phyloP scores from a whole-genome alignment of 2,888 invertebrate species.

The Cistogaster globosa region DNA sequence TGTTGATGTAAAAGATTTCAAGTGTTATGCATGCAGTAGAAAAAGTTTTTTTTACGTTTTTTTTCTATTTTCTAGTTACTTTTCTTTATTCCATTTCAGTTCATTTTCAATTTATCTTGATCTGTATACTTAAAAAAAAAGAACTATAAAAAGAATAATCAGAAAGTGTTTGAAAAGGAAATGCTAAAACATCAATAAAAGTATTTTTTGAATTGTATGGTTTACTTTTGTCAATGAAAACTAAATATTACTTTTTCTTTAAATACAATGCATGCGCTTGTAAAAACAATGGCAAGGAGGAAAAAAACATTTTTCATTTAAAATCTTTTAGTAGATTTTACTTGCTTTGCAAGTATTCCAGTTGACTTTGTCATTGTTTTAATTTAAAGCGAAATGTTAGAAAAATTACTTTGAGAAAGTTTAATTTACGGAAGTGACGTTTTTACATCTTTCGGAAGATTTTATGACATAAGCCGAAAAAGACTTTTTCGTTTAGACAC shows the following conservation, averaged over 20 bases:
- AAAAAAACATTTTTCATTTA: not conserved
- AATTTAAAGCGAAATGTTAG: not conserved
- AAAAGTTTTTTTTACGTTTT: not conserved
- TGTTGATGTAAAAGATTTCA: constrained; percentile 60
- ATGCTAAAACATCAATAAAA: constrained; percentile 48
- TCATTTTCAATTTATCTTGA: constrained; percentile 58
- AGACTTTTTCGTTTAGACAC: too few relatives aligned
- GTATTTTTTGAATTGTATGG: constrained; percentile 14
- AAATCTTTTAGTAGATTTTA: constrained; percentile 12
- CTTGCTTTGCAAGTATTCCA: not conserved
- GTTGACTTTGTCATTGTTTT: not conserved
- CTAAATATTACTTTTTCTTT: constrained; percentile 34
- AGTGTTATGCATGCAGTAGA: constrained; percentile 49
- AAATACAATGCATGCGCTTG: constrained; percentile 3
- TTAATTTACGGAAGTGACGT: not conserved
- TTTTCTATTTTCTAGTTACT: constrained; percentile 6
- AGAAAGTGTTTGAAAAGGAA: constrained; percentile 35
- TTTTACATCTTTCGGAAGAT: not conserved
- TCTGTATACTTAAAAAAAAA: not conserved
- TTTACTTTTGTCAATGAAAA: constrained; percentile 49
- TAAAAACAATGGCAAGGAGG: not conserved
- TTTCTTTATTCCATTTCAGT: constrained; percentile 55
- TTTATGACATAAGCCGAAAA: too few relatives aligned
- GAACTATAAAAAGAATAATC: not conserved
- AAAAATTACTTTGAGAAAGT: not conserved